Conservation (phyloP, 1,140 invertebrate species). For the Globodera ellingtonae region DNA sequence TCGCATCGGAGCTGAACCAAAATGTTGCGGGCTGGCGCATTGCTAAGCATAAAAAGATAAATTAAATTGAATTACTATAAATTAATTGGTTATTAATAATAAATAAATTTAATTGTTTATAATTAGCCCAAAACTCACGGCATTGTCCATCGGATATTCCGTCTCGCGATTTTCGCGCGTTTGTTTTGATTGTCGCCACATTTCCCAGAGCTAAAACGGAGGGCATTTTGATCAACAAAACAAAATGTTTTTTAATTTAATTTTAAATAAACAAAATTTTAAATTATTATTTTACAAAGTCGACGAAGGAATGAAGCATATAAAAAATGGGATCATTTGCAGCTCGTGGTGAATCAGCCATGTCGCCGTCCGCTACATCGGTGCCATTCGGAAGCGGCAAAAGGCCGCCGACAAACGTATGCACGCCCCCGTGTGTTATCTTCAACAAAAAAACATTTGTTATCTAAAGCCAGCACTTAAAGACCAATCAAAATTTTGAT, state of each 20-base stretch:
- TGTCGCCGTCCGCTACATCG: slow-evolving; percentile 40
- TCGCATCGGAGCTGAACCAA: slow-evolving; percentile 59
- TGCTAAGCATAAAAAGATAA: not conserved
- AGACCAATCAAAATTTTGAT: too few species aligned
- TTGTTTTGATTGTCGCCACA: slow-evolving; percentile 31
- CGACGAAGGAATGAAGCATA: slow-evolving; percentile 65
- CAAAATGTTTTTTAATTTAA: not conserved
- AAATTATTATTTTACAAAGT: slow-evolving; percentile 46
- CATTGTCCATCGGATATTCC: slow-evolving; percentile 30
- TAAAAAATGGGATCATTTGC: slow-evolving; percentile 60
- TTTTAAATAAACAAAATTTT: not conserved
- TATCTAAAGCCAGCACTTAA: too few species aligned
- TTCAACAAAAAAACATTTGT: slow-evolving; percentile 30
- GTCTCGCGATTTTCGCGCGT: slow-evolving; percentile 46
- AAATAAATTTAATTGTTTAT: not conserved
- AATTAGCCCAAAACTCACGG: not conserved
- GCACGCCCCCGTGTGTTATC: slow-evolving; percentile 61
- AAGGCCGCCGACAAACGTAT: slow-evolving; percentile 50
- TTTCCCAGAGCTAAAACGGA: slow-evolving; percentile 43
- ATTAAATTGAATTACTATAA: slow-evolving; percentile 24
- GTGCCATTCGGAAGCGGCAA: not conserved
- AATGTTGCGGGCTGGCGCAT: slow-evolving; percentile 60
- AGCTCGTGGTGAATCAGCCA: slow-evolving; percentile 34
- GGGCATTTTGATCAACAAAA: not conserved
- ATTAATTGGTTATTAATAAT: too few species aligned